Conservation (phyloP, 2,888 invertebrate species). For the Rotaria macrura region DNA sequence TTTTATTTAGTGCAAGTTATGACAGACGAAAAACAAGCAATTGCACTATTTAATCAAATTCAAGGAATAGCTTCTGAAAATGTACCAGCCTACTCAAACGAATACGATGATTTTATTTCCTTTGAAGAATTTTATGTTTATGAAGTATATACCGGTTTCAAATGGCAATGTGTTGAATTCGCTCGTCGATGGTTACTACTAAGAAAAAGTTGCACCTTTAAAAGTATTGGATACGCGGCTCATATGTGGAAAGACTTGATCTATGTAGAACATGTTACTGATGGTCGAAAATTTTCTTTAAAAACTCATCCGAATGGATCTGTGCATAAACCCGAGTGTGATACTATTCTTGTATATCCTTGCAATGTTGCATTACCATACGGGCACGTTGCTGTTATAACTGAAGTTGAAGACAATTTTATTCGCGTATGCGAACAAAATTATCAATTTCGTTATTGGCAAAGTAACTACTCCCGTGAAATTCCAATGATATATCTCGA, state of each 20-base stretch:
- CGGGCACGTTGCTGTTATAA: neutral
- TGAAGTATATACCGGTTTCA: neutral
- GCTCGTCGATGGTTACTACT: neutral
- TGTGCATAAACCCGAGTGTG: neutral
- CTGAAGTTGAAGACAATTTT: neutral
- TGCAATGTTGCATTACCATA: neutral
- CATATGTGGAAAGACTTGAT: neutral
- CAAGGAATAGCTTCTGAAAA: neutral
- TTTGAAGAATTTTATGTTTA: neutral
- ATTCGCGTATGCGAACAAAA: neutral
- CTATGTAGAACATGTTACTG: neutral
- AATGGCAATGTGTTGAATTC: conserved; percentile 8
- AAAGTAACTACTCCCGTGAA: neutral
- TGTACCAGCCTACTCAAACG: neutral
- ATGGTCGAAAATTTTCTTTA: neutral
- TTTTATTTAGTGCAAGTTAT: too few relatives aligned
- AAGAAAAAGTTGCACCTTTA: neutral
- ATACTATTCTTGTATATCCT: neutral
- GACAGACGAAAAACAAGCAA: too few relatives aligned
- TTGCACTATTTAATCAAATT: neutral
- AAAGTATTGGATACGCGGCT: neutral
- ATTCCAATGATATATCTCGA: neutral
- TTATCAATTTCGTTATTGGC: neutral
- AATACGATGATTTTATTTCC: neutral
- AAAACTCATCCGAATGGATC: neutral